These are phyloP conservation scores for Camelus bactrianus DNA, from an alignment of 2,113 vertebrate species.

Conservation along the genomic window DNA sequence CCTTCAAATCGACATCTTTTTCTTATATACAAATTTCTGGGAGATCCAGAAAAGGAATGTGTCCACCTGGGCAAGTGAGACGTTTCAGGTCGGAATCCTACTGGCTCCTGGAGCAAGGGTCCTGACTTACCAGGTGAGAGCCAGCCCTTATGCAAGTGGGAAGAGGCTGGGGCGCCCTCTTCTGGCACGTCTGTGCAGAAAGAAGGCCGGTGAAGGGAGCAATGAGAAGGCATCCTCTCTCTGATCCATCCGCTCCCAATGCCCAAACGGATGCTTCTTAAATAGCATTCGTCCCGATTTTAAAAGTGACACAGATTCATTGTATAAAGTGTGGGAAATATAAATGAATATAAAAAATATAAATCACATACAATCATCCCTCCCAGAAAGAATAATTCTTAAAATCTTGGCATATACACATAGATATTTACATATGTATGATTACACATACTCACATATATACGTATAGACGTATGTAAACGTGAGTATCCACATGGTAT, in stretches of 20 bases:
- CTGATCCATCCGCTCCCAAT: rapidly evolving
- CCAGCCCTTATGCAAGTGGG: neutral
- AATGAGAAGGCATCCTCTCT: neutral
- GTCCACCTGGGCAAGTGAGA: neutral
- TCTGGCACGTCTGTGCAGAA: neutral
- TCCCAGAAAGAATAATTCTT: neutral
- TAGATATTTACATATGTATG: neutral
- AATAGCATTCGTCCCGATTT: neutral
- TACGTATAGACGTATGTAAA: neutral
- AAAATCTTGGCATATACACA: neutral
- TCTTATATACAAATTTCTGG: neutral
- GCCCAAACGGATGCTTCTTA: neutral
- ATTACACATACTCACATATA: neutral
- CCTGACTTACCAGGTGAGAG: neutral
- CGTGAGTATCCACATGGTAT: neutral
- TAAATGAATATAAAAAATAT: neutral
- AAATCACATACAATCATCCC: neutral
- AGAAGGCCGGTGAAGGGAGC: neutral
- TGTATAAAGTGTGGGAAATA: neutral
- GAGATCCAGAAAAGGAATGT: neutral
- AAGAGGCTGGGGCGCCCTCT: constrained; percentile 61
- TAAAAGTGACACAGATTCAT: neutral
- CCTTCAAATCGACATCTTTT: neutral
- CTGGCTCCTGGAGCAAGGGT: neutral
- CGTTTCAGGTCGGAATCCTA: neutral